These are phyloP conservation scores for Theretra japonica DNA, from an alignment of 2,888 invertebrate genomes.

Conservation along the genomic window DNA sequence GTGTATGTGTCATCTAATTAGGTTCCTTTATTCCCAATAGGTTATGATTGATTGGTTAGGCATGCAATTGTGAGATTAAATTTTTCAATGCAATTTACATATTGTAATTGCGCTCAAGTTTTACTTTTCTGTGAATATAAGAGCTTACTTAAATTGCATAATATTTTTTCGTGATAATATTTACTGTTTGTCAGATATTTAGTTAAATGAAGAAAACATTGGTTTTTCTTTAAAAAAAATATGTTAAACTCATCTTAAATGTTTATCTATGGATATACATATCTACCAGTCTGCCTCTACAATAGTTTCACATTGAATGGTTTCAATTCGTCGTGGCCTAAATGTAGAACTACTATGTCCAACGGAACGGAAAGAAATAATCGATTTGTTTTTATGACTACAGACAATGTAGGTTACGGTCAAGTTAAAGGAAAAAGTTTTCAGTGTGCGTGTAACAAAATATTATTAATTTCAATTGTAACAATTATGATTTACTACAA, in stretches of 20 bases:
- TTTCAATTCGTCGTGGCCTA: constrained; percentile 4
- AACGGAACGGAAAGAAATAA: constrained; percentile 40
- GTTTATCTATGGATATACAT: neutral
- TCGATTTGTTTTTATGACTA: constrained; percentile 20
- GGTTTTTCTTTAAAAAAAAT: neutral
- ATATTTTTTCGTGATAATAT: no score
- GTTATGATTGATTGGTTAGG: constrained; percentile 6
- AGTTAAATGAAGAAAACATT: neutral
- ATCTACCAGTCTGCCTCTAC: neutral
- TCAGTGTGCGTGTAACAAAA: neutral
- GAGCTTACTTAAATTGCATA: no score
- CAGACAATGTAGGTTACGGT: neutral
- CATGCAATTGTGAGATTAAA: neutral
- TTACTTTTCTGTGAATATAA: no score
- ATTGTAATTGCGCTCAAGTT: no score
- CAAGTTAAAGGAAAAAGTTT: constrained; percentile 1
- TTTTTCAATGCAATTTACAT: no score
- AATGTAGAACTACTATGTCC: constrained; percentile 1
- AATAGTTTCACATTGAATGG: constrained; percentile 4
- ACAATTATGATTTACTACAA: neutral
- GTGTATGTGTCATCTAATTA: constrained; percentile 8
- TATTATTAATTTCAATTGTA: neutral
- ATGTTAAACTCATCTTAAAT: neutral
- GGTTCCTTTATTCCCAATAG: neutral
- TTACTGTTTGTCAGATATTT: no score